Percentiles rank a stretch among this genome's conserved stretches.
Conservation (phyloP, 1,140 invertebrate species). For the Apis cerana region DNA sequence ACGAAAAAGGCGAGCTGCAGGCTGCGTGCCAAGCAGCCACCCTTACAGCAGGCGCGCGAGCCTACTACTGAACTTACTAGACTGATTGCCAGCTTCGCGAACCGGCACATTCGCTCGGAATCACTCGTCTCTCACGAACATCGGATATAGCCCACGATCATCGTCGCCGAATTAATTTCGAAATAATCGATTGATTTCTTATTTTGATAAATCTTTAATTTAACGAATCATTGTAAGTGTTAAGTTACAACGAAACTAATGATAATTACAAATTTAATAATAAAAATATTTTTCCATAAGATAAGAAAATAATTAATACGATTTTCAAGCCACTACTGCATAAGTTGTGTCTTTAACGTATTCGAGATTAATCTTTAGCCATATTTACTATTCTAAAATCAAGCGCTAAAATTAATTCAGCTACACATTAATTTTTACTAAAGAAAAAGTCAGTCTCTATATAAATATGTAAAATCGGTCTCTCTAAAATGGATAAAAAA, state of each 20-base stretch:
- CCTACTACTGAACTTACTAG: constrained; percentile 54
- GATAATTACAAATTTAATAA: too few species aligned
- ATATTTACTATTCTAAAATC: background rate
- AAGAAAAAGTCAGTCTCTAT: background rate
- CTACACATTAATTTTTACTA: background rate
- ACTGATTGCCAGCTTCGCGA: constrained; percentile 27
- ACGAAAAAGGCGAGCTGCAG: constrained; percentile 20
- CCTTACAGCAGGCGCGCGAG: constrained; percentile 64
- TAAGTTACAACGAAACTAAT: too few species aligned
- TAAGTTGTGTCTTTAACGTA: background rate
- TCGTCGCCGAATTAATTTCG: background rate
- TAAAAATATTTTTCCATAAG: too few species aligned
- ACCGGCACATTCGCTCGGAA: constrained; percentile 7
- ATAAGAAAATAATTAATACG: background rate
- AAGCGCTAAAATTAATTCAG: background rate
- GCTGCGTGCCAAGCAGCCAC: constrained; percentile 48
- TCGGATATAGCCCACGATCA: background rate
- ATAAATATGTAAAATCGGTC: too few species aligned
- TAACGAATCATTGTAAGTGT: background rate
- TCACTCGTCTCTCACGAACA: constrained; percentile 3
- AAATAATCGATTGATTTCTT: background rate
- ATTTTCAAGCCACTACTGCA: background rate
- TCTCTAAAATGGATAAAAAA: too few species aligned
- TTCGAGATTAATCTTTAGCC: background rate
- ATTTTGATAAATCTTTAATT: background rate